Evolutionary conservation across 2,113 vertebrate species (phyloP), one percentile per base, ranked within the genome.

Genomic region (Apteryx mantelli): DNA sequence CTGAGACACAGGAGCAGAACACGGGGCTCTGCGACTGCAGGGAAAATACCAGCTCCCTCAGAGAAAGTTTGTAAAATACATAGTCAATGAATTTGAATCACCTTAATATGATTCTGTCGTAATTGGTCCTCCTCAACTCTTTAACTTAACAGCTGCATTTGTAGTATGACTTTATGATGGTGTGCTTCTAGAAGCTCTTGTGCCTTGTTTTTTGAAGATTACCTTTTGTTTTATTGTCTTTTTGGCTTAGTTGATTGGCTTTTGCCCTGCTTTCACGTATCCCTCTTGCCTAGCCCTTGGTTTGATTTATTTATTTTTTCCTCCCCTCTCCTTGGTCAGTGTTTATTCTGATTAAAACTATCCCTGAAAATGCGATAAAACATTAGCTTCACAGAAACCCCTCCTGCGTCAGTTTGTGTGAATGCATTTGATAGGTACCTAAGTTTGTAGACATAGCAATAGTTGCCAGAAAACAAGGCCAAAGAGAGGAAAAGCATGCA

Each of bases 1-100:
- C 30, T 71, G 64, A 86, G 46, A 83, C 11, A 68, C 82, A 82
- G 83, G 42, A 79, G 92, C 80, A 89, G 63, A 76, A 74, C 77
- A 42, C 44, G 46, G 42, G 88, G 60, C 82, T 86, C 63, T 88
- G 52, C 5, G 9, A 30, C 58, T 46, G 17, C 25, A 13, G 9
- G 22, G 63, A n/a, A 75, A 25, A 48, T 36, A 52, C 6, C 48
- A 58, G 40, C 24, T 94, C 64, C 50, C 50, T 52, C 36, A 25
- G 11, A 88, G 36, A 38, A 65, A 66, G 40, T 56, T 80, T 79
- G 89, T 61, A 83, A 89, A 92, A 78, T 26, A 36, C 5, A 13
- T 63, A 1, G 1, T 85, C 28, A 70, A 70, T 38, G 36, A 38
- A 69, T 73, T 94, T 92, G 70, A 88, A 77, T 74, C 9, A 32